These are phyloP conservation scores for Tenthredo notha DNA, from an alignment of 2,888 invertebrate genomes.

Conservation along the genomic window DNA sequence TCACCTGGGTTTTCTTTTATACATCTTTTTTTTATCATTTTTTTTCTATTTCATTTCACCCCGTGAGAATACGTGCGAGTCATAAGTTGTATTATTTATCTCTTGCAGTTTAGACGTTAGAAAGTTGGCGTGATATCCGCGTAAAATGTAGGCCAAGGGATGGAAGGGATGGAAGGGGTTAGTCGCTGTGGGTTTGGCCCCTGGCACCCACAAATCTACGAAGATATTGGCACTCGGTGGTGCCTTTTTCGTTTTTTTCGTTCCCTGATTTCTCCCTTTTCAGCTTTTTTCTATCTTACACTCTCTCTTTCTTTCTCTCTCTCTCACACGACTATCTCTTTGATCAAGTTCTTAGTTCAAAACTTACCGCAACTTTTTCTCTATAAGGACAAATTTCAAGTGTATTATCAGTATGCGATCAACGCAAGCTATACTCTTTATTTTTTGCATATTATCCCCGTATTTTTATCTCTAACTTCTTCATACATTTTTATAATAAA, in stretches of 20 bases:
- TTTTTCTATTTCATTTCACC: background rate
- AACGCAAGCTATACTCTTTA: background rate
- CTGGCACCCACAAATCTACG: constrained; percentile 67
- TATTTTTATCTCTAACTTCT: background rate
- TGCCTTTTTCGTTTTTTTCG: constrained; percentile 61
- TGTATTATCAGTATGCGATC: constrained; percentile 66
- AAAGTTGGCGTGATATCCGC: constrained; percentile 37
- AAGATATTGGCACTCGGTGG: constrained; percentile 68
- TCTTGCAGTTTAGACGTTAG: constrained; percentile 35
- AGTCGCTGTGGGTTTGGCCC: constrained; percentile 55
- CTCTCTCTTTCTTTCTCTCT: background rate
- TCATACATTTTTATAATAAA: background rate
- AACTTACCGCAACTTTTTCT: background rate
- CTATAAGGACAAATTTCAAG: constrained; percentile 64
- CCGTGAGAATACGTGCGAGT: constrained; percentile 30
- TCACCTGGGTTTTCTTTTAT: background rate
- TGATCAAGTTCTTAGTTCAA: background rate
- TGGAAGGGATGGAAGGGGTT: constrained; percentile 57
- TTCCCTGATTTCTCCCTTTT: constrained; percentile 52
- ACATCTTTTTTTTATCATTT: background rate
- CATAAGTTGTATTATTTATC: constrained; percentile 43
- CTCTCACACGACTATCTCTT: background rate
- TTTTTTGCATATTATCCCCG: background rate
- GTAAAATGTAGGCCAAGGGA: constrained; percentile 29
- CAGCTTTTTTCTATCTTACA: background rate